Evolutionary conservation across 2,113 vertebrate genomes (phyloP).

Genomic region (Leucosticte australis): DNA sequence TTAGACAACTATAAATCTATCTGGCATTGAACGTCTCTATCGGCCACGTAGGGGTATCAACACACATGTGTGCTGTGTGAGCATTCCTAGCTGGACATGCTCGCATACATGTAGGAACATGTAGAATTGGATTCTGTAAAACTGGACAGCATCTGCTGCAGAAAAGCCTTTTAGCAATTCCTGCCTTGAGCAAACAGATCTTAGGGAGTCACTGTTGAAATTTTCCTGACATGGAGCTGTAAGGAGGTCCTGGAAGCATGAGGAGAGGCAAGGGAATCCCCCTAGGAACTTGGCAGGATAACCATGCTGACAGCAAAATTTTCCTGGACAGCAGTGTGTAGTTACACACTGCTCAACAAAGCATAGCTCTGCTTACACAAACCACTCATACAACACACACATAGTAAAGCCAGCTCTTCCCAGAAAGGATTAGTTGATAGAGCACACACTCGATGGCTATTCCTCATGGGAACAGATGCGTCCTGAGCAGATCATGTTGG

Average conservation of each 20-base stretch:
- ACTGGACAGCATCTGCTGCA: not conserved
- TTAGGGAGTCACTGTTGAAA: not conserved
- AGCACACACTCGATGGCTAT: not conserved
- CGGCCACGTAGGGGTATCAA: not conserved
- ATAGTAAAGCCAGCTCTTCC: not conserved
- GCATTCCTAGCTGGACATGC: not conserved
- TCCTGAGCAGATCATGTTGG: not conserved
- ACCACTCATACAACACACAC: not conserved
- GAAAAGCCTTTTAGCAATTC: not conserved
- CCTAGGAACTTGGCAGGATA: not conserved
- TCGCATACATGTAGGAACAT: not conserved
- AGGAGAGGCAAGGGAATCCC: not conserved
- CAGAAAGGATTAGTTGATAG: not conserved
- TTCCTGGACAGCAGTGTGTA: not conserved
- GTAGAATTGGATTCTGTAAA: not conserved
- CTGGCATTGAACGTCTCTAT: not conserved
- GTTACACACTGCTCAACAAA: not conserved
- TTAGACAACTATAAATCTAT: slow-evolving; percentile 39
- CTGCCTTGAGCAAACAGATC: not conserved
- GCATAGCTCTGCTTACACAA: not conserved
- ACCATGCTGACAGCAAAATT: not conserved
- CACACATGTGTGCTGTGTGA: not conserved
- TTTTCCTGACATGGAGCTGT: not conserved
- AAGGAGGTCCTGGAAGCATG: not conserved
- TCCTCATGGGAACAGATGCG: not conserved